Percentiles rank a stretch among this genome's conserved stretches.
phyloP scores from a whole-genome alignment of 2,797 vertebrate species.

The Oophaga sylvatica region DNA sequence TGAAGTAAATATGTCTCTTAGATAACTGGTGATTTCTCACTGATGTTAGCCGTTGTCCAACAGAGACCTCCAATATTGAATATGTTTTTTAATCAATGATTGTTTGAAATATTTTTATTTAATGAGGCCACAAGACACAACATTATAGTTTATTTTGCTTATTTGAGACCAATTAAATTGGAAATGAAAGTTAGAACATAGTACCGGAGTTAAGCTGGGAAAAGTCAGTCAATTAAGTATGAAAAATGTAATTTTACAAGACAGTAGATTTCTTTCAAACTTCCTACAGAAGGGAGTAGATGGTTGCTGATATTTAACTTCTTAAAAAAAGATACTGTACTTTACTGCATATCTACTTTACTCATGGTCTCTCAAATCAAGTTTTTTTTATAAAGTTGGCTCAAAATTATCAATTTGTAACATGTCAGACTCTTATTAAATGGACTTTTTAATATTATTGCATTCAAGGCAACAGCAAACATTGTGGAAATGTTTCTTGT shows the following conservation, averaged over 20 bases:
- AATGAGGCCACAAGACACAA: conserved; percentile 49
- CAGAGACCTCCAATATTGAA: conserved; percentile 45
- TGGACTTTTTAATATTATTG: background rate
- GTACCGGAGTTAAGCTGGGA: conserved; percentile 4
- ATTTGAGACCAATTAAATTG: conserved; percentile 51
- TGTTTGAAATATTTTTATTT: conserved; percentile 48
- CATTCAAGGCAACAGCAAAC: background rate
- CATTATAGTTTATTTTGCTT: conserved; percentile 36
- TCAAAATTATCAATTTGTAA: background rate
- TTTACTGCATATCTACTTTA: background rate
- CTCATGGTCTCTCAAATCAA: background rate
- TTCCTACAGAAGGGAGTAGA: background rate
- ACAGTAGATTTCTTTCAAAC: conserved; percentile 17
- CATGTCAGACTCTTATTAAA: background rate
- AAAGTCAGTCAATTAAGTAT: conserved; percentile 31
- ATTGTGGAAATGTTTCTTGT: background rate
- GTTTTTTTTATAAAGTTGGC: background rate
- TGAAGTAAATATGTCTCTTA: conserved; percentile 35
- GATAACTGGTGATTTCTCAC: conserved; percentile 13
- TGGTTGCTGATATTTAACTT: conserved; percentile 3
- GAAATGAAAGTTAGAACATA: conserved; percentile 16
- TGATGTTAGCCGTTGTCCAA: conserved; percentile 38
- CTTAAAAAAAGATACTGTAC: background rate
- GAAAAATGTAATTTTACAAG: conserved; percentile 39
- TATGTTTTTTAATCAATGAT: conserved; percentile 45